These are phyloP conservation scores for Centropus unirufus DNA, from an alignment of 2,113 vertebrate species.

Conservation along the genomic window DNA sequence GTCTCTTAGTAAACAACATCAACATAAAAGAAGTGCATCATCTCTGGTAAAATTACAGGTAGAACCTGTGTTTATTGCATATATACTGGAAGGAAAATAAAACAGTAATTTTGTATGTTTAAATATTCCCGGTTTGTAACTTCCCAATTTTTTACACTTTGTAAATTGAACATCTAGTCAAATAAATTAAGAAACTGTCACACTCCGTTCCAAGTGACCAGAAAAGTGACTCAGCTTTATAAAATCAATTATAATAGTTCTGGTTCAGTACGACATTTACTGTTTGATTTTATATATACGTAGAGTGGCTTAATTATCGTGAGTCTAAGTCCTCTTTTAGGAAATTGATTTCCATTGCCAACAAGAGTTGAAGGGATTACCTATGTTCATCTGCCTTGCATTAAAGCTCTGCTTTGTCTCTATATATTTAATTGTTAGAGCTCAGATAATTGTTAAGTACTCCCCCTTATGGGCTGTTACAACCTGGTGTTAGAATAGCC, in stretches of 20 bases:
- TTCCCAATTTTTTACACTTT: background rate
- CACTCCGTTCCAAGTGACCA: background rate
- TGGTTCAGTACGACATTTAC: background rate
- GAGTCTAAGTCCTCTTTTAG: background rate
- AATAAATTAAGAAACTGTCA: background rate
- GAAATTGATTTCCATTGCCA: background rate
- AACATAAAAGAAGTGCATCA: background rate
- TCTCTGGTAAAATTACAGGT: background rate
- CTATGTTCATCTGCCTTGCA: background rate
- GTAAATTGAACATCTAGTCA: background rate
- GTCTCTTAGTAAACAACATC: background rate
- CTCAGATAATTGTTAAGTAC: background rate
- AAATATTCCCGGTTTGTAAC: background rate
- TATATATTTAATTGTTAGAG: no score
- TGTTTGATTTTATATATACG: background rate
- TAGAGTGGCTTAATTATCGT: background rate
- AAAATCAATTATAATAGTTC: background rate
- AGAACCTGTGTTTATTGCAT: background rate
- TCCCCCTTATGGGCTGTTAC: slow-evolving; percentile 32
- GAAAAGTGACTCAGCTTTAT: background rate
- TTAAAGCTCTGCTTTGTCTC: background rate
- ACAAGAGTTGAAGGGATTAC: background rate
- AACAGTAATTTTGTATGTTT: background rate
- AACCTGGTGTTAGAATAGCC: background rate
- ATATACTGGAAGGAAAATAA: background rate